Evolutionary conservation across 1,140 invertebrate genomes (phyloP).

Genomic region (Ladona fulva): DNA sequence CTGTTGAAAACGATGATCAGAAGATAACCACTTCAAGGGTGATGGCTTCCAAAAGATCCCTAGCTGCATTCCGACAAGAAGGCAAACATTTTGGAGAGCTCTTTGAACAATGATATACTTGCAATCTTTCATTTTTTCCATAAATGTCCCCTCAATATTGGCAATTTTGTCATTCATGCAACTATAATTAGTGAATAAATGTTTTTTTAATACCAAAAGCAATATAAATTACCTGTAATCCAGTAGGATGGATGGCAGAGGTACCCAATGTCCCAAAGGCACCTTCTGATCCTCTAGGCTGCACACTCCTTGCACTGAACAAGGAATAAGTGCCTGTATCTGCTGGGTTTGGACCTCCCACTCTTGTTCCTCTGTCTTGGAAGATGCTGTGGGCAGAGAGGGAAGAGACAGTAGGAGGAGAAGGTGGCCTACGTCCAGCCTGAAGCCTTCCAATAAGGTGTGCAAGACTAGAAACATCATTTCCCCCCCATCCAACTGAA

Average conservation of each 20-base stretch:
- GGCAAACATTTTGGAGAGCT: too few relatives aligned
- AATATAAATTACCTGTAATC: conserved; percentile 18
- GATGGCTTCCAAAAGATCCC: too few relatives aligned
- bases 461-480: background rate
- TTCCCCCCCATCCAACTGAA: background rate
- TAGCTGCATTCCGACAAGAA: too few relatives aligned
- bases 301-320: conserved; percentile 46
- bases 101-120: too few relatives aligned
- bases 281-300: conserved; percentile 1
- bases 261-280: conserved; percentile 13
- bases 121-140: too few relatives aligned
- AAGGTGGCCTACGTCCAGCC: background rate
- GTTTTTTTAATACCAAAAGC: too few relatives aligned
- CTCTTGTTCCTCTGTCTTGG: background rate
- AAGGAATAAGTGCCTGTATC: conserved; percentile 46
- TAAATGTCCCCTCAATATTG: too few relatives aligned
- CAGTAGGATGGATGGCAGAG: conserved; percentile 15
- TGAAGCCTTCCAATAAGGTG: background rate
- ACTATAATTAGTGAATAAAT: too few relatives aligned
- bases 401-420: background rate
- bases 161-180: too few relatives aligned
- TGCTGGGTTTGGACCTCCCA: background rate
- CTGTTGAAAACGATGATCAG: too few relatives aligned
- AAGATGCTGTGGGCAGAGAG: background rate
- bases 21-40: too few relatives aligned